Evolutionary conservation across 2,797 vertebrate species (phyloP), one percentile per base, ranked within the genome.

Genomic region (Eulemur coronatus): DNA sequence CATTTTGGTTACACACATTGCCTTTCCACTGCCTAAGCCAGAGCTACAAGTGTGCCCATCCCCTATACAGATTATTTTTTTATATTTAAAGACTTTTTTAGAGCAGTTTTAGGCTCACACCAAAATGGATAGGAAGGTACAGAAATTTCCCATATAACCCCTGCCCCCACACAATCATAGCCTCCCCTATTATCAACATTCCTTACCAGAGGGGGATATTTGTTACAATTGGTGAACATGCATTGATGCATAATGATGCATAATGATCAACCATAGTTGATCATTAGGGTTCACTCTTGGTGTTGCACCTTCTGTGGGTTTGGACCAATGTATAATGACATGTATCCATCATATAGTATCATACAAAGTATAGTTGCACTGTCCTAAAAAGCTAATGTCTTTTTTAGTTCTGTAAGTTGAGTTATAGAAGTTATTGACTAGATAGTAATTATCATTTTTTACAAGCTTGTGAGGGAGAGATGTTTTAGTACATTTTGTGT

Each of bases 81-180:
- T 55, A 24, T 12, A 43, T 79, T 52, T 50, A 78, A 57, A 73
- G 50, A 24, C 4, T n/a, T 75, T 28, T 46, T 65, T 15, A 52
- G 18, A 63, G 35, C 9, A 48, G 3, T 57, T 57, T 57, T 24
- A 65, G 33, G 7, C 38, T 55, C 8, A 22, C 4, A 50, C 9
- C 4, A 61, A 52, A 70, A 38, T 5, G 67, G 50, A 70, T 2
- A 0, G 35, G 14, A 61, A 35, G 35, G n/a, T 72, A 28, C 2
- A n/a, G 8, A 50, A 24, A 55, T 55, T 72, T 70, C 1, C 2
- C 5, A n/a, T 30, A 26, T n/a, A 48, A 13, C 4, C 1, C 9
- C 3, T 15, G 0, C 18, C 30, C 6, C 11, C 0, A n/a, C 1
- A 79, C 17, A 13, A 20, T 3, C 2, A 63, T 7, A 72, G 18